Base-by-base conservation (phyloP, 1,140 invertebrate genomes). In the Rhizoglyphus robini region DNA sequence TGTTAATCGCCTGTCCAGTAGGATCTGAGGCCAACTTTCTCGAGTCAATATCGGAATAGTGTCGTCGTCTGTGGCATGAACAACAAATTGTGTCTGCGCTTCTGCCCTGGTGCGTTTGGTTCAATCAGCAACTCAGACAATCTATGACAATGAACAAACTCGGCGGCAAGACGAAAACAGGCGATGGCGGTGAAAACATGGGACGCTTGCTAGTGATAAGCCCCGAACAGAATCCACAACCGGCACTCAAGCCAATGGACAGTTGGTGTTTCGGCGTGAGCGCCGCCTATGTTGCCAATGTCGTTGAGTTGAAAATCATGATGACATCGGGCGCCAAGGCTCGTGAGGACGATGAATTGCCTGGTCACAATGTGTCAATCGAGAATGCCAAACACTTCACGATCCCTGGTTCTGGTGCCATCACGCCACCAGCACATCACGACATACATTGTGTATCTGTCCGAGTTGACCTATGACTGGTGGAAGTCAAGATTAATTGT, bases 401-500 rank as follows among this genome's bases (percentile, higher is more conserved):
- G 0, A 92, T 98, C 2, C 81, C 94, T 5, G 93, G 93, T 5
- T 95, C 99, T n/a, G 96, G 96, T 60, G 78, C 99, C 0, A 98
- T 99, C 73, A 96, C 93, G 0, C 96, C 96, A 34, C 95, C 96
- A 4, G 96, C 96, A 4, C 96, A 99, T 80, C 96, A 99, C 76
- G 95, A 99, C 74, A 98, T 99, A 75, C 99, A 99, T 99, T 73
- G 96, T 99, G 79, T 96, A 99, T 81, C 79, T 99, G 70, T 91
- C 95, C 1, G 91, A 99, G 79, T 80, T 99, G 38, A 98, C 99
- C 73, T 98, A 97, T 73, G 96, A 99, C 78, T n/a, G n/a, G n/a
- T n/a, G n/a, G n/a, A n/a, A n/a, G n/a, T n/a, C n/a, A n/a, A n/a
- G n/a, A n/a, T n/a, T n/a, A n/a, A n/a, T n/a, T n/a, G n/a, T n/a